Percentiles rank a stretch among this genome's conserved stretches.
Conservation (phyloP, 2,113 vertebrate genomes). For the Morone saxatilis region DNA sequence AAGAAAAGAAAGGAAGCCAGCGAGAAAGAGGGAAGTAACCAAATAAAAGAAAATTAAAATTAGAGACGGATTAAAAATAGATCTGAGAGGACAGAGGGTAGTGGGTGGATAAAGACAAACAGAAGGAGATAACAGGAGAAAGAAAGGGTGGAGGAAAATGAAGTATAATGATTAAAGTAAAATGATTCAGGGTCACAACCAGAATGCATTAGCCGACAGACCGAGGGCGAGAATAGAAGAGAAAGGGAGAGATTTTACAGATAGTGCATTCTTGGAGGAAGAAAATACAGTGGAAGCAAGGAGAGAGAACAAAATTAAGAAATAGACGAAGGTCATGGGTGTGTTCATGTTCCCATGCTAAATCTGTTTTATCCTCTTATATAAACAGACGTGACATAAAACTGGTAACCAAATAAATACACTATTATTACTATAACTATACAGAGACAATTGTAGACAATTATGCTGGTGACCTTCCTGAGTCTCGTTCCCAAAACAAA, state of each 20-base stretch:
- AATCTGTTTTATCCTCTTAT: constrained; percentile 25
- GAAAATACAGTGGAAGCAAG: neutral
- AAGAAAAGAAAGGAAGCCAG: neutral
- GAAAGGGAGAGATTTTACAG: constrained; percentile 7
- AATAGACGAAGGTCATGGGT: constrained; percentile 40
- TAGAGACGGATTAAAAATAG: constrained; percentile 65
- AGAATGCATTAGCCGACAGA: constrained; percentile 52
- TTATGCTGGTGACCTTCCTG: neutral
- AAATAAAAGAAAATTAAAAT: constrained; percentile 59
- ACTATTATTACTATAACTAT: neutral
- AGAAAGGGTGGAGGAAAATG: constrained; percentile 13
- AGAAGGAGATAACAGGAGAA: constrained; percentile 34
- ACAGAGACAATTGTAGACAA: neutral
- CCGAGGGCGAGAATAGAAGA: constrained; percentile 19
- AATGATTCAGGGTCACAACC: constrained; percentile 66
- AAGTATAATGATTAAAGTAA: too few species aligned
- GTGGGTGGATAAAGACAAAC: constrained; percentile 42
- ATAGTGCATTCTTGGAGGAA: constrained; percentile 14
- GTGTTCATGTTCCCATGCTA: constrained; percentile 52
- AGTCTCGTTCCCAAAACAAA: too few species aligned
- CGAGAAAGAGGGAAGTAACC: constrained; percentile 36
- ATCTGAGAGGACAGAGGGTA: constrained; percentile 28
- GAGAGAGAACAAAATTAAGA: constrained; percentile 8
- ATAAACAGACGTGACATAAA: neutral
- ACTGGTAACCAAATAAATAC: neutral